Base-by-base conservation (phyloP, 35 echinoderm and acorn worm species). In the Holothuria glaberrima region DNA sequence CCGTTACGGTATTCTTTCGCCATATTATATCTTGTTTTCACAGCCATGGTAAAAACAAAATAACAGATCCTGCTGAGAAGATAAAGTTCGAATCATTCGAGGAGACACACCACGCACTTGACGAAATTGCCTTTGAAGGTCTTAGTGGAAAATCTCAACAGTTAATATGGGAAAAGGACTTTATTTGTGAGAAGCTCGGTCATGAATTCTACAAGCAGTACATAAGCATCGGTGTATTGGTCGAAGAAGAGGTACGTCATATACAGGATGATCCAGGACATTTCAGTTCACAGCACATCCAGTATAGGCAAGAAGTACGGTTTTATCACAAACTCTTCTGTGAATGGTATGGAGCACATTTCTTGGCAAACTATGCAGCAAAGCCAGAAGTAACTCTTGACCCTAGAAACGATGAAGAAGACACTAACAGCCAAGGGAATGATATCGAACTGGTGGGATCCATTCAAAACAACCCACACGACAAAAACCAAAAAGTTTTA, bases 291-390 rank as follows among this genome's bases (percentile, higher is more conserved):
- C 38, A 78, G n/a, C 74, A 78, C 38, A 78, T 78, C 20, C 74
- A 78, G 9, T 25, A n/a, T 48, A 78, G 13, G 38, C 19, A 26
- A 24, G 38, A 78, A 27, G 41, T 78, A 1, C 50, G 74, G 44
- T 78, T 78, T 78, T 78, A 78, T 28, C 74, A 78, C 9, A 28
- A 48, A 12, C 38, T 78, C 12, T 78, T 78, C 5, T 78, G 74
- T 48, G 36, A 78, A 20, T 78, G 74, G 74, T 78, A 78, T 48
- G 74, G 41, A 9, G 74, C 74, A 12, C 44, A 56, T 78, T 12
- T 52, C 20, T 20, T 78, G 35, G 50, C 50, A 54, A 78, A 9
- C 22, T 12, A 26, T 24, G 74, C 50, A 0, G 50, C 74, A 24
- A 52, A 28, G 4, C 22, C 36, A 50, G 74, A 78, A 26, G 27